phyloP scores from a whole-genome alignment of 2,888 invertebrate species.

The Cataglyphis rosenhaueri region DNA sequence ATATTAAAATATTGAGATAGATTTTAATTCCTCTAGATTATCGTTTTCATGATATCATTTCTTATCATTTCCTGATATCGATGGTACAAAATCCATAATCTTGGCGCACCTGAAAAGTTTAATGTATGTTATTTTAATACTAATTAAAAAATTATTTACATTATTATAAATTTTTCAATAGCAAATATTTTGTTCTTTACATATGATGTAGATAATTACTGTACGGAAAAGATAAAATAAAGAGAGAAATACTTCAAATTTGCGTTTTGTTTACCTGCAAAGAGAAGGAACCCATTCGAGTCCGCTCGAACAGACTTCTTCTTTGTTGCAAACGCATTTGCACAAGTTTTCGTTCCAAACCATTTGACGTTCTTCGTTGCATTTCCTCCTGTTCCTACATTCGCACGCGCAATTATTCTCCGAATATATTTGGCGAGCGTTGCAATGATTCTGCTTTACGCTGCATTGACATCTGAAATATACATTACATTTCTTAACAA shows the following conservation, averaged over 20 bases:
- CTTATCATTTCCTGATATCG: neutral
- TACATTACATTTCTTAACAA: neutral
- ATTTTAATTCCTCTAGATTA: neutral
- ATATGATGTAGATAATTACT: neutral
- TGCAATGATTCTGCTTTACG: slow-evolving; percentile 56
- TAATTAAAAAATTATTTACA: neutral
- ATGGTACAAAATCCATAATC: slow-evolving; percentile 32
- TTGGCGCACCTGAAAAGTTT: slow-evolving; percentile 55
- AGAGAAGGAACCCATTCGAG: slow-evolving; percentile 57
- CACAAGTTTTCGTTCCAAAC: slow-evolving; percentile 63
- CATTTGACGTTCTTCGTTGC: slow-evolving; percentile 49
- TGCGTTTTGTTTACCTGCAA: slow-evolving; percentile 59
- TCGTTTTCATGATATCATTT: neutral
- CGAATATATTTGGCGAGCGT: slow-evolving; percentile 52
- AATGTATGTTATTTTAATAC: neutral
- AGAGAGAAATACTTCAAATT: neutral
- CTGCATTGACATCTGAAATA: slow-evolving; percentile 58
- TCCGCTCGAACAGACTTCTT: slow-evolving; percentile 57
- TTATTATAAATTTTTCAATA: neutral
- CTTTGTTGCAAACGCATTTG: slow-evolving; percentile 58
- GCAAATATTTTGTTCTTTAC: neutral
- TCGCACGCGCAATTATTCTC: slow-evolving; percentile 58
- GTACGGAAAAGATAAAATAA: neutral
- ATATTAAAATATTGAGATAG: neutral
- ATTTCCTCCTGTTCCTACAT: slow-evolving; percentile 58